phyloP scores from a whole-genome alignment of 2,113 vertebrate species.

The Galemys pyrenaicus region DNA sequence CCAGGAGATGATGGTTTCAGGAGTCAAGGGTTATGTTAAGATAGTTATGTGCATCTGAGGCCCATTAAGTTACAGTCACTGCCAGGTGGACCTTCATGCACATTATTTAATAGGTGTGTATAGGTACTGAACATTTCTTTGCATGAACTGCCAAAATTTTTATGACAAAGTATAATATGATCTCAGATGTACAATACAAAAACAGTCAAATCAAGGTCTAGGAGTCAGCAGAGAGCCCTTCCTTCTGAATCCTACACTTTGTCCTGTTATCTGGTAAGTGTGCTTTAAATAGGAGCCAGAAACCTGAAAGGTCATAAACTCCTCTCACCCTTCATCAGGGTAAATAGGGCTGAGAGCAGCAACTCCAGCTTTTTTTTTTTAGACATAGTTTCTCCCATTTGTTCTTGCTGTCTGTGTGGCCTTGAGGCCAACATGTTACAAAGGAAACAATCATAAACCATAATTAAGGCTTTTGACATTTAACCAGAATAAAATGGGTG shows the following conservation, averaged over 20 bases:
- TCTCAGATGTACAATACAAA: not conserved
- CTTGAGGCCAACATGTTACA: not conserved
- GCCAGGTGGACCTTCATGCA: not conserved
- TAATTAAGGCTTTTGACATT: not conserved
- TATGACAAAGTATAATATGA: not conserved
- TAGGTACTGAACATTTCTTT: not conserved
- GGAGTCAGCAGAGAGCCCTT: not conserved
- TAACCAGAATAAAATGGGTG: not conserved
- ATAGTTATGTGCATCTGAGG: not conserved
- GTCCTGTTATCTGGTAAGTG: not conserved
- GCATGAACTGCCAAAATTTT: not conserved
- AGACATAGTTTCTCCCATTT: not conserved
- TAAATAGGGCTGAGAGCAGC: not conserved
- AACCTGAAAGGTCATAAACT: not conserved
- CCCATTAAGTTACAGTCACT: not conserved
- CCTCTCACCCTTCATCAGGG: not conserved
- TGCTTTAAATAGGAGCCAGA: not conserved
- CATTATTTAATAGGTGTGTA: not conserved
- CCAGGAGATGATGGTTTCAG: not conserved
- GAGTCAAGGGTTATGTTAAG: not conserved
- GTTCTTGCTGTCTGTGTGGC: not conserved
- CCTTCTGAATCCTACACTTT: fast-evolving
- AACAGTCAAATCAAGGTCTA: not conserved
- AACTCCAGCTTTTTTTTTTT: not conserved
- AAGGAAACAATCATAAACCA: not conserved